phyloP scores from a whole-genome alignment of 2,797 vertebrate species.

The Gadopsis marmoratus region DNA sequence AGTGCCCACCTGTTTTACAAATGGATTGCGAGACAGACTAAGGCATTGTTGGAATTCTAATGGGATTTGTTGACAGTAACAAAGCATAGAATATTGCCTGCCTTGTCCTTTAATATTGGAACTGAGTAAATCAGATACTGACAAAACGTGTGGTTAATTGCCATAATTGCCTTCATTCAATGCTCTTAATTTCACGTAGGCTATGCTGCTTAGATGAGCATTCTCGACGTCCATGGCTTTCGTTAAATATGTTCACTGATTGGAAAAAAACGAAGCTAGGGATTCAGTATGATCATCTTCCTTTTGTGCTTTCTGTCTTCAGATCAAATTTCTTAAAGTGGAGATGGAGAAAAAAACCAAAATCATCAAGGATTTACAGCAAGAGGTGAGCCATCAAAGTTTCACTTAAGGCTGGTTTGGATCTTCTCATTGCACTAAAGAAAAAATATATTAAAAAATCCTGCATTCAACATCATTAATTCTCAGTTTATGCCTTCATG shows the following conservation, averaged over 20 bases:
- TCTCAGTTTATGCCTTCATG: not conserved
- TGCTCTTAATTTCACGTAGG: slow-evolving; percentile 14
- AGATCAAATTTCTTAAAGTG: slow-evolving; percentile 98
- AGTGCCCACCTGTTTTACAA: not conserved
- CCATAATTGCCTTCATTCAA: not conserved
- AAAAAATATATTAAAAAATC: not conserved
- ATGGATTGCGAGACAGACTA: not conserved
- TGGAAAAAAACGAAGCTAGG: not conserved
- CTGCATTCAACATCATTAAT: not conserved
- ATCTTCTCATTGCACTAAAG: not conserved
- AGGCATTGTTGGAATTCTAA: not conserved
- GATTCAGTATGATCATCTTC: not conserved
- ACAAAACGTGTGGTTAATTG: not conserved
- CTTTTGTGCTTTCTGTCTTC: slow-evolving; percentile 61
- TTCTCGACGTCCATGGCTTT: not conserved
- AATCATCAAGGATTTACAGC: slow-evolving; percentile 98
- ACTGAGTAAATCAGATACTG: not conserved
- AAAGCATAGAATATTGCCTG: not conserved
- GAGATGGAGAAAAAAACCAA: slow-evolving; percentile 98
- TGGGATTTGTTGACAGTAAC: not conserved
- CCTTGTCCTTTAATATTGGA: not conserved
- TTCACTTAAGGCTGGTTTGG: slow-evolving; percentile 6
- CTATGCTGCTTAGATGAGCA: not conserved
- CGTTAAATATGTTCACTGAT: slow-evolving; percentile 21
- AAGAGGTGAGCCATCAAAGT: slow-evolving; percentile 89